phyloP scores from a whole-genome alignment of 2,113 vertebrate species.

The Mastomys coucha region DNA sequence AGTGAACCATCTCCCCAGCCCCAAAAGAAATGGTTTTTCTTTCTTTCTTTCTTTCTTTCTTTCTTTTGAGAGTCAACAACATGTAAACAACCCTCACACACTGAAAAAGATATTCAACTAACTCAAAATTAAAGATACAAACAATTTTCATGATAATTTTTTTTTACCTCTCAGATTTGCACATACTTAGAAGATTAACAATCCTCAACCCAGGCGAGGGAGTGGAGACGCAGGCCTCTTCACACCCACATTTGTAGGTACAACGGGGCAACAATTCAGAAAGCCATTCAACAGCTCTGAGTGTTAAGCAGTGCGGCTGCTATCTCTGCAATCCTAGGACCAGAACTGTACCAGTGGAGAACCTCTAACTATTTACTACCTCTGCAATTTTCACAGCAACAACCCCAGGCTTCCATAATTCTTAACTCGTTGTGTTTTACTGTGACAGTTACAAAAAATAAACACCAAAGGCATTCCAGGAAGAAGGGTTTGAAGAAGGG shows the following conservation, averaged over 20 bases:
- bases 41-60: background rate
- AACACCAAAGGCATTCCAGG: background rate
- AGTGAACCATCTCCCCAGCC: background rate
- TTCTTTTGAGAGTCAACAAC: background rate
- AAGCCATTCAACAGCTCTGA: background rate
- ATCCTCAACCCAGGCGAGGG: background rate
- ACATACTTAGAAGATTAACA: background rate
- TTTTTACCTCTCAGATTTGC: background rate
- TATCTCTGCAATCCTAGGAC: background rate
- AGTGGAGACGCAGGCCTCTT: background rate
- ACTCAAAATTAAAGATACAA: constrained; percentile 47
- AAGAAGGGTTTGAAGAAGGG: background rate
- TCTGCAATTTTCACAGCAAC: background rate
- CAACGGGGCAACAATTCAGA: background rate
- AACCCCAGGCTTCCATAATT: background rate
- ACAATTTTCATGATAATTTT: constrained; percentile 5
- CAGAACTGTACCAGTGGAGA: background rate
- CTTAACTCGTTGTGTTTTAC: background rate
- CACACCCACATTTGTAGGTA: background rate
- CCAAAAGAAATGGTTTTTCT: background rate
- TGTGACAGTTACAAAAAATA: background rate
- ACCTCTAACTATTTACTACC: background rate
- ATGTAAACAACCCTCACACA: background rate
- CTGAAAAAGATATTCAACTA: background rate
- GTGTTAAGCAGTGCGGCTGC: background rate